phyloP scores from a whole-genome alignment of 2,797 vertebrate genomes.

The Hipposideros larvatus region DNA sequence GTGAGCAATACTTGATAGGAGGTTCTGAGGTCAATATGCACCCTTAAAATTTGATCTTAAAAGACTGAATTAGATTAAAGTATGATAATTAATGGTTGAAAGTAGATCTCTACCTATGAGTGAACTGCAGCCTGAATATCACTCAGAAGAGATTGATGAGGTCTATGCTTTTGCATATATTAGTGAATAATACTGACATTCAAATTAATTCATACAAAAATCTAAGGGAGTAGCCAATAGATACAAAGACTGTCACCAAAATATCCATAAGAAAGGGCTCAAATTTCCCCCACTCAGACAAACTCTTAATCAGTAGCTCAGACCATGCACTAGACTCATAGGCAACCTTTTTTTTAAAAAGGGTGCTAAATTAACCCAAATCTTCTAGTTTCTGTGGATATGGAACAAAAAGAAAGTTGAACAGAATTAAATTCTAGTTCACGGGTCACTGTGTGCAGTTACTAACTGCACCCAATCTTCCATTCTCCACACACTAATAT shows the following conservation, averaged over 20 bases:
- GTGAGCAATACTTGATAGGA: background rate
- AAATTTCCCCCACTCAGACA: background rate
- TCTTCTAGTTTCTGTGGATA: background rate
- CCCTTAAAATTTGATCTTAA: conserved; percentile 26
- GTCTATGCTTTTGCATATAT: background rate
- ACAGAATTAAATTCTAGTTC: conserved; percentile 7
- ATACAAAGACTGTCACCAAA: conserved; percentile 10
- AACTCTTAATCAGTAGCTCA: conserved; percentile 18
- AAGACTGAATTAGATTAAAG: background rate
- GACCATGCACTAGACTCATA: background rate
- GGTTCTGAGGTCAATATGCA: background rate
- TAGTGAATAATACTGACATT: conserved; percentile 29
- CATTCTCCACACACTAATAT: background rate
- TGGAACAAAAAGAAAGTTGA: conserved; percentile 10
- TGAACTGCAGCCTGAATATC: conserved; percentile 12
- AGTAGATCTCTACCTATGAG: background rate
- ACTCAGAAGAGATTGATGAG: conserved; percentile 4
- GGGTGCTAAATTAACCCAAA: background rate
- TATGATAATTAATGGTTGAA: background rate
- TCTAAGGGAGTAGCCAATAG: background rate
- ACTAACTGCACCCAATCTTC: background rate
- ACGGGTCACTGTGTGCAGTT: background rate
- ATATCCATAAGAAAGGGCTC: background rate
- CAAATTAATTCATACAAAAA: conserved; percentile 11
- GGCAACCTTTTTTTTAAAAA: background rate